Percentiles rank a stretch among this genome's conserved stretches.
Conservation (phyloP, 2,113 vertebrate genomes). For the Fregata magnificens region DNA sequence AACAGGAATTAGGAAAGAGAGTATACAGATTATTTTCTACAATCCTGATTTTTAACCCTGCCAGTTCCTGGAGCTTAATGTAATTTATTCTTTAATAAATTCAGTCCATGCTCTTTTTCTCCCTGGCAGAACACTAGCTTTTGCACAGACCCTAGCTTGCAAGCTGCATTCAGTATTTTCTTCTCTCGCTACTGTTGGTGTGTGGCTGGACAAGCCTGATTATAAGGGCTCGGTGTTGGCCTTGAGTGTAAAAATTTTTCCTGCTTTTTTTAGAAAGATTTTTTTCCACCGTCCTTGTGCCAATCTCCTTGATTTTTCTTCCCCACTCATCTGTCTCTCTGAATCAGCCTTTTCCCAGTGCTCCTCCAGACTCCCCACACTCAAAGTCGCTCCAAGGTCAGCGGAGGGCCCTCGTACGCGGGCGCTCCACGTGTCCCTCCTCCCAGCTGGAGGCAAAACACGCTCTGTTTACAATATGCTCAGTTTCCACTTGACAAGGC, state of each 20-base stretch:
- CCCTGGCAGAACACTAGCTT: not conserved
- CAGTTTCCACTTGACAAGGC: slow-evolving; percentile 3
- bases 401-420: not conserved
- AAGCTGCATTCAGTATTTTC: not conserved
- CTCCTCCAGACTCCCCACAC: not conserved
- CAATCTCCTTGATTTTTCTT: slow-evolving; percentile 29
- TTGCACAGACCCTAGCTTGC: not conserved
- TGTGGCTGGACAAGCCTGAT: not conserved
- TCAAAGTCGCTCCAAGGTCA: slow-evolving; percentile 37
- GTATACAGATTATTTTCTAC: not conserved
- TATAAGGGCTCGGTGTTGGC: not conserved
- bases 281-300: not conserved
- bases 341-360: slow-evolving; percentile 2
- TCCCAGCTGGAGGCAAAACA: not conserved
- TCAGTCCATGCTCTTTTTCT: not conserved
- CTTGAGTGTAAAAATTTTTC: not conserved
- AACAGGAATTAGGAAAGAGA: slow-evolving; percentile 45
- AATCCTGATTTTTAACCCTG: slow-evolving; percentile 4
- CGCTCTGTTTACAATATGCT: not conserved
- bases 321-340: not conserved
- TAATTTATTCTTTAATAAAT: not conserved
- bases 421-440: not conserved
- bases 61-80: not conserved
- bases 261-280: not conserved
- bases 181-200: not conserved